A percentile compares a stretch with the other conserved stretches of the same genome.
Conservation (phyloP, 2,888 invertebrate species). For the Zygaena filipendulae region DNA sequence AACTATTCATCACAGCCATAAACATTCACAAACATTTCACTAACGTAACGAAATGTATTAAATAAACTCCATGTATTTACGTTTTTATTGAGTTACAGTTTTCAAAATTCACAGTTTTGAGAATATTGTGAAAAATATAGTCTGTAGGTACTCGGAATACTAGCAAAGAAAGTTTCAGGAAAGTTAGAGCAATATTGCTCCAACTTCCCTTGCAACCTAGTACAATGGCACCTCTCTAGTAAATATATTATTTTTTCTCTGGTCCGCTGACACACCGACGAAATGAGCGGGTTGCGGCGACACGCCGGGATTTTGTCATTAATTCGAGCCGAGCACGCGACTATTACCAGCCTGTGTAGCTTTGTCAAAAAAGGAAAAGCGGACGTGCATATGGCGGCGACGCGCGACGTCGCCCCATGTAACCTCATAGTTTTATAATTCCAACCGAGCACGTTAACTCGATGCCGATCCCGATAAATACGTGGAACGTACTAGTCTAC, state of each 20-base stretch:
- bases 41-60: no score
- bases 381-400: conserved; percentile 52
- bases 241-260: no score
- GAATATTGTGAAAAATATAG: no score
- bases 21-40: no score
- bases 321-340: conserved; percentile 60
- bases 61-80: no score
- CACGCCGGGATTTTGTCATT: conserved; percentile 56
- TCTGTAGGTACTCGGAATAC: no score
- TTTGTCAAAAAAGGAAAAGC: conserved; percentile 52
- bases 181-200: no score
- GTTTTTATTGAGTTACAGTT: no score
- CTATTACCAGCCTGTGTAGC: conserved; percentile 52
- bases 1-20: no score
- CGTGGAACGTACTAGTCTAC: conserved; percentile 26
- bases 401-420: conserved; percentile 52
- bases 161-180: no score
- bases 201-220: no score
- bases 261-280: conserved; percentile 39
- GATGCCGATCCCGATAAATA: conserved; percentile 60
- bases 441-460: conserved; percentile 55
- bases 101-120: no score
- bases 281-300: conserved; percentile 59
- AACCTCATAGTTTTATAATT: conserved; percentile 63
- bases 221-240: background rate